A percentile compares a stretch with the other conserved stretches of the same genome.
These are phyloP conservation scores for Zophobas morio DNA, from an alignment of 1,140 invertebrate species.

Conservation along the genomic window DNA sequence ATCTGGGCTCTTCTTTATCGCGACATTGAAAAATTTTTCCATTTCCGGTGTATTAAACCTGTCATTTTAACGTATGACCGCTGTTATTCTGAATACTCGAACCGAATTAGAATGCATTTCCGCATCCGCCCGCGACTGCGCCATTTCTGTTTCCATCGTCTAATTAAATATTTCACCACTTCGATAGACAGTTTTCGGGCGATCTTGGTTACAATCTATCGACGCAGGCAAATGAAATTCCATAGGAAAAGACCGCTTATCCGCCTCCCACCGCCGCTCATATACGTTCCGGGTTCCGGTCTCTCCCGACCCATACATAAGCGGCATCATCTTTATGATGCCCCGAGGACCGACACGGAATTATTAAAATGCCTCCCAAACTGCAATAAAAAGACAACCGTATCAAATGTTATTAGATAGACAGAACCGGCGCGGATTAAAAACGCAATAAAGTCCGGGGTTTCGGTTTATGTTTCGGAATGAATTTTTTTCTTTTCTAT, in stretches of 20 bases:
- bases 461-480: conserved; percentile 2
- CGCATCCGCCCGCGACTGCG: neutral
- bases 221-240: conserved; percentile 38
- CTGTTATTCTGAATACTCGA: too few relatives aligned
- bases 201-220: conserved; percentile 31
- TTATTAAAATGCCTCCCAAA: conserved; percentile 30
- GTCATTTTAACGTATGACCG: too few relatives aligned
- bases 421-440: conserved; percentile 20
- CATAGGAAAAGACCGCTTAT: conserved; percentile 12
- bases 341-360: conserved; percentile 27
- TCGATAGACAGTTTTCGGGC: conserved; percentile 24
- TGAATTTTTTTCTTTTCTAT: neutral
- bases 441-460: conserved; percentile 25
- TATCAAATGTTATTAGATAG: conserved; percentile 32
- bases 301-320: conserved; percentile 18
- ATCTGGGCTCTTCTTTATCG: too few relatives aligned
- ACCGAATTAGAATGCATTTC: neutral
- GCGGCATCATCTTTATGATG: conserved; percentile 38
- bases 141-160: neutral
- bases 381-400: conserved; percentile 36
- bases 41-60: too few relatives aligned
- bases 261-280: conserved; percentile 14
- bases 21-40: too few relatives aligned
- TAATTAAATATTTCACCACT: conserved; percentile 37
- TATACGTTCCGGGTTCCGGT: conserved; percentile 18